Percentiles rank a stretch among this genome's conserved stretches.
Conservation (phyloP, 2,888 invertebrate genomes). For the Campoplex nolae region DNA sequence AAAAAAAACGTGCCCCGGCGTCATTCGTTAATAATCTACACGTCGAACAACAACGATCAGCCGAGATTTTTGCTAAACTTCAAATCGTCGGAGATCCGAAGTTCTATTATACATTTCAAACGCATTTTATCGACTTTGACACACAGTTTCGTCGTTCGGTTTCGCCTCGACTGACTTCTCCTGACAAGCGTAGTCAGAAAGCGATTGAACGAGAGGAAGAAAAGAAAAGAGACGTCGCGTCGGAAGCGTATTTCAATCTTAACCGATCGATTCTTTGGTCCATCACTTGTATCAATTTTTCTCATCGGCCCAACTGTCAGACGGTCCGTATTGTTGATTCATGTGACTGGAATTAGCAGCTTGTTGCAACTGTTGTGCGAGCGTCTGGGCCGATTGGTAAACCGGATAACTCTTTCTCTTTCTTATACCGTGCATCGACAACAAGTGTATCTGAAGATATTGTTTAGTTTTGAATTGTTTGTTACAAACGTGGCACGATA, state of each 20-base stretch:
- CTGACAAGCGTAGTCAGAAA: not conserved
- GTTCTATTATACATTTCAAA: not conserved
- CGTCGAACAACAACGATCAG: not conserved
- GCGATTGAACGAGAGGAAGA: not conserved
- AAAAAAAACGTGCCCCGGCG: not conserved
- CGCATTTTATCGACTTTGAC: not conserved
- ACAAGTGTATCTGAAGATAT: slow-evolving; percentile 89
- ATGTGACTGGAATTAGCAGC: slow-evolving; percentile 73
- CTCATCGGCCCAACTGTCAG: slow-evolving; percentile 79
- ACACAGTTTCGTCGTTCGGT: not conserved
- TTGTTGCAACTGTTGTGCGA: slow-evolving; percentile 73
- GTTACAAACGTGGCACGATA: slow-evolving; percentile 88
- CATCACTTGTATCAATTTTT: slow-evolving; percentile 74
- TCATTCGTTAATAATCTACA: not conserved
- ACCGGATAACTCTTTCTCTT: slow-evolving; percentile 86
- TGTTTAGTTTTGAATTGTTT: slow-evolving; percentile 90
- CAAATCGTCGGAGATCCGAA: not conserved
- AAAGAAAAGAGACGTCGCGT: slow-evolving; percentile 1
- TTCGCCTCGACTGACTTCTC: not conserved
- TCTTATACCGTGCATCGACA: slow-evolving; percentile 89
- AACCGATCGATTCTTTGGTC: slow-evolving; percentile 49
- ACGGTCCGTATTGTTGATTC: slow-evolving; percentile 71
- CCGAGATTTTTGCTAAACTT: not conserved
- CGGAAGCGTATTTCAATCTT: slow-evolving; percentile 30
- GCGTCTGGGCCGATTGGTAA: slow-evolving; percentile 79